Percentiles rank a stretch among this genome's conserved stretches.
Evolutionary conservation across 2,797 vertebrate species (phyloP).

Genomic region (Amniataba percoides): DNA sequence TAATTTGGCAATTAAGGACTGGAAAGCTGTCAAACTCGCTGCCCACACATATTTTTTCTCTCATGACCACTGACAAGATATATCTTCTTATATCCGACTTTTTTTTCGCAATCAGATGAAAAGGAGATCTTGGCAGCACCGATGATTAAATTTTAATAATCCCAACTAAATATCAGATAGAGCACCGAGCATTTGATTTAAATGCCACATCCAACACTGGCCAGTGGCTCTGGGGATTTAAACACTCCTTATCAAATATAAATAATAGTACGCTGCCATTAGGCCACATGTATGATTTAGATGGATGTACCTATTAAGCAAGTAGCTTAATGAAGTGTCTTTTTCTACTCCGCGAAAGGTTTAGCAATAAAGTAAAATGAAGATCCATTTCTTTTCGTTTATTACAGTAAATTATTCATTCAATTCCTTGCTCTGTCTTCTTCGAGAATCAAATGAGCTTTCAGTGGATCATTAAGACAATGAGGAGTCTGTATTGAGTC

Average conservation of each 20-base stretch:
- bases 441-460: constrained; percentile 84
- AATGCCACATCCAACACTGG: constrained; percentile 58
- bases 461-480: constrained; percentile 54
- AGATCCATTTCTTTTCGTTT: constrained; percentile 88
- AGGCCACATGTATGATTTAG: constrained; percentile 86
- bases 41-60: constrained; percentile 16
- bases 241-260: constrained; percentile 80
- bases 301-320: constrained; percentile 87
- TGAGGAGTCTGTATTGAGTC: constrained; percentile 44
- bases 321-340: constrained; percentile 87
- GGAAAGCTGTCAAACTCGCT: constrained; percentile 37
- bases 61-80: constrained; percentile 33
- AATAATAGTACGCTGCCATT: constrained; percentile 85
- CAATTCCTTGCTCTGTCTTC: constrained; percentile 76
- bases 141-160: constrained; percentile 71
- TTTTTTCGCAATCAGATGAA: constrained; percentile 64
- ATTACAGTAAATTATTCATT: constrained; percentile 90
- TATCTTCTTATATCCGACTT: constrained; percentile 45
- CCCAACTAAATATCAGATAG: constrained; percentile 54
- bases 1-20: constrained; percentile 2
- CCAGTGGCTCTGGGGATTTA: constrained; percentile 67
- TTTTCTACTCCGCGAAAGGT: constrained; percentile 82
- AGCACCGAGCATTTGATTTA: constrained; percentile 65
- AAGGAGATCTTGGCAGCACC: constrained; percentile 54
- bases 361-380: constrained; percentile 90